A percentile compares a stretch with the other conserved stretches of the same genome.
These are phyloP conservation scores for Troglohyphantes excavatus DNA, from an alignment of 2,888 invertebrate genomes.

Conservation along the genomic window DNA sequence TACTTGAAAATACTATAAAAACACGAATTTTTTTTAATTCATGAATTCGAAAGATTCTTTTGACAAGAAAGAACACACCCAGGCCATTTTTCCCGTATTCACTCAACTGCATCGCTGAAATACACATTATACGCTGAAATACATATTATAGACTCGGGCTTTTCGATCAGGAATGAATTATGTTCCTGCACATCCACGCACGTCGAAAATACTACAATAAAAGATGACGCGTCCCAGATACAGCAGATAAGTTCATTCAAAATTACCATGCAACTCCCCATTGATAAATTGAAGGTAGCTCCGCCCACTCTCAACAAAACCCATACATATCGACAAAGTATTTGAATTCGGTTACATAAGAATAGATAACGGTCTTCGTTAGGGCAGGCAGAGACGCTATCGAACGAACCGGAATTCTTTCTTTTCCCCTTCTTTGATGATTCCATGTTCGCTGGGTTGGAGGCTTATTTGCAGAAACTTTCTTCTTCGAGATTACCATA, in stretches of 20 bases:
- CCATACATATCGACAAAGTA: slow-evolving; percentile 31
- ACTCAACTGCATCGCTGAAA: background rate
- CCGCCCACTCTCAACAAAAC: background rate
- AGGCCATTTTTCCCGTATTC: background rate
- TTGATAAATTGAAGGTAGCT: slow-evolving; percentile 52
- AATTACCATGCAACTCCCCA: slow-evolving; percentile 32
- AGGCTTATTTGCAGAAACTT: slow-evolving; percentile 25
- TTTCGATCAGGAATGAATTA: background rate
- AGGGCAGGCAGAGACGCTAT: background rate
- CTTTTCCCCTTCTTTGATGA: slow-evolving; percentile 1
- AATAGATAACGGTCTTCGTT: slow-evolving; percentile 5
- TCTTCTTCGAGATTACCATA: slow-evolving; percentile 40
- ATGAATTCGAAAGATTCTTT: too few relatives aligned
- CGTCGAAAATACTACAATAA: slow-evolving; percentile 13
- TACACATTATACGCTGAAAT: background rate
- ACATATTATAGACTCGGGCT: background rate
- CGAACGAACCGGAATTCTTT: background rate
- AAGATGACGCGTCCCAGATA: background rate
- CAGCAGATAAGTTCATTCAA: slow-evolving; percentile 43
- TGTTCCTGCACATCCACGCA: background rate
- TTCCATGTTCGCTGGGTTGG: slow-evolving; percentile 4
- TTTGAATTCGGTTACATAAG: slow-evolving; percentile 20
- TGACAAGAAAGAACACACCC: too few relatives aligned
- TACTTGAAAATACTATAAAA: too few relatives aligned
- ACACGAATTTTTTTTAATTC: too few relatives aligned